Conservation (phyloP, 2,888 invertebrate genomes). For the Drosophila atripex region DNA sequence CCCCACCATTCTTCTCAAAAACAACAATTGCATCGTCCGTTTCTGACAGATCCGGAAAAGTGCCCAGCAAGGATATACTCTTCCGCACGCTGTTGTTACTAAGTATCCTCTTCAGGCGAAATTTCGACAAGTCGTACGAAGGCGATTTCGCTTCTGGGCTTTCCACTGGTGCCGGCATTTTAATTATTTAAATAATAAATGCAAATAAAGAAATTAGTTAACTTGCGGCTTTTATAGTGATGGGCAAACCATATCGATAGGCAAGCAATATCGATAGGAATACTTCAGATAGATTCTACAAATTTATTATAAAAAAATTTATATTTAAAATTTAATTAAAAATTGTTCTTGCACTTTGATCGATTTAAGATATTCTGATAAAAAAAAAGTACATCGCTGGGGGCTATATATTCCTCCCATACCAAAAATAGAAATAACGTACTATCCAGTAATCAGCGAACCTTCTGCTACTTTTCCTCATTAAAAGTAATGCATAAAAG, state of each 20-base stretch:
- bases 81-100: slow-evolving; percentile 90
- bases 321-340: too few species aligned
- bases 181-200: neutral
- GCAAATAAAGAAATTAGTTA: neutral
- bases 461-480: too few species aligned
- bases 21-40: slow-evolving; percentile 88
- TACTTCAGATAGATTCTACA: neutral
- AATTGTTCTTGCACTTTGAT: too few species aligned
- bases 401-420: too few species aligned
- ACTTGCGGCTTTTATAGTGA: slow-evolving; percentile 18
- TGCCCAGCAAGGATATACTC: slow-evolving; percentile 87
- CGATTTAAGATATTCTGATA: too few species aligned
- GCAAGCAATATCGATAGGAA: neutral
- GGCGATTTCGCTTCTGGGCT: slow-evolving; percentile 50
- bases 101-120: slow-evolving; percentile 88
- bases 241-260: neutral
- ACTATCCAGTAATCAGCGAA: too few species aligned
- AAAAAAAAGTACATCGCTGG: too few species aligned
- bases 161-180: slow-evolving; percentile 20
- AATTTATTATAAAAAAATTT: neutral
- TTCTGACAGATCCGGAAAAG: slow-evolving; percentile 85
- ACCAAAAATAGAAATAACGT: too few species aligned
- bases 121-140: slow-evolving; percentile 86
- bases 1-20: slow-evolving; percentile 89
- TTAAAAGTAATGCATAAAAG: too few species aligned